Evolutionary conservation across 2,113 vertebrate species (phyloP), one percentile per base, ranked within the genome.

Genomic region (Calidris pugnax): DNA sequence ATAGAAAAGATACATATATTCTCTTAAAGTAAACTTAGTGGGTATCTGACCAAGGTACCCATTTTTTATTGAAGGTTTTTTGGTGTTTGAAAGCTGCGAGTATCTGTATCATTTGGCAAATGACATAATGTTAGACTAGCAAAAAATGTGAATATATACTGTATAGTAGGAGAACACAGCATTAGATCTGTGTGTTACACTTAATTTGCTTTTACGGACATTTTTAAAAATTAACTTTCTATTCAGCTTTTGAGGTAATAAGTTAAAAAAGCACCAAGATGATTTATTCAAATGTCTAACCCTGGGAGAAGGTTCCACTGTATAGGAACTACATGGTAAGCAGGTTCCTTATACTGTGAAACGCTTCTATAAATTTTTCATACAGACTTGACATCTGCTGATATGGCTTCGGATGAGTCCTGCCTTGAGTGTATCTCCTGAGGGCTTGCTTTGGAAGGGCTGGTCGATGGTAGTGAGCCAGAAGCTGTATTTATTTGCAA

Each of bases 321-420:
- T 62, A 16, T 68, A 76, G 72, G 84, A 76, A 60, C 39, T 23
- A 60, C 28, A 3, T 1, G 51, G n/a, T 12, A 78, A 41, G 55
- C 47, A 2, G 1, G 32, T 60, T 92, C 76, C 26, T 94, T 73
- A 63, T 10, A 47, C 51, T 27, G 64, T 33, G 81, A 71, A 87
- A 91, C 60, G 39, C 84, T 90, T 89, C 99, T 98, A 99, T 96
- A 99, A 96, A 98, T 99, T 99, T 98, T 99, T 99, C 99, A 99
- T 99, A 97, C 99, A 99, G 94, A 99, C 99, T 98, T 99, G 99
- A 96, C 99, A 99, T 90, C 99, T 99, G 98, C 99, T 99, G 97
- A 99, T 99, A 68, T 99, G 99, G 2, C 99, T 98, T 95, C 99
- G 98, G 87, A 99, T 99, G 97, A 99, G 99, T 67, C 99, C 99